Conservation (phyloP, 1,140 invertebrate genomes). For the Yoshiicerus persimilis region DNA sequence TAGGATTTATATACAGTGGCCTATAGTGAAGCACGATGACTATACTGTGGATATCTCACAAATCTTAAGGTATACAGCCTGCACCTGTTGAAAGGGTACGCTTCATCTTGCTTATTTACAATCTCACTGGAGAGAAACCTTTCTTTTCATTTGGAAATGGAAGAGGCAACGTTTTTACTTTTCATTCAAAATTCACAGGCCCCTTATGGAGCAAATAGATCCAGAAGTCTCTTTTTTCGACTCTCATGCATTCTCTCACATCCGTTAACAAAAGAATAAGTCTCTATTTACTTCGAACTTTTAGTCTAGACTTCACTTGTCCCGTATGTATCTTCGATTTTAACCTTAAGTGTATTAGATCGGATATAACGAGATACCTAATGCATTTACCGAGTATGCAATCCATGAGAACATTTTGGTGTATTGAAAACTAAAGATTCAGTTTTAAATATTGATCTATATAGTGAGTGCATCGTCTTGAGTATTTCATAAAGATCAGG, state of each 20-base stretch:
- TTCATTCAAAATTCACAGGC: constrained; percentile 26
- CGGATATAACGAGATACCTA: not conserved
- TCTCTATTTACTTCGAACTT: not conserved
- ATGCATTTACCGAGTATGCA: not conserved
- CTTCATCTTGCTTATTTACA: constrained; percentile 16
- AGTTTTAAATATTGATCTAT: too few species aligned
- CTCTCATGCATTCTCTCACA: not conserved
- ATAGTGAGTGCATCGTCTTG: too few species aligned
- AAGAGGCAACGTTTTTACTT: constrained; percentile 26
- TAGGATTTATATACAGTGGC: not conserved
- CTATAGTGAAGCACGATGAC: not conserved
- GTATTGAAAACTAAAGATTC: too few species aligned
- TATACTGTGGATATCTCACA: not conserved
- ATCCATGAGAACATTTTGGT: not conserved
- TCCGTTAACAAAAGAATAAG: not conserved
- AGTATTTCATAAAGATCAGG: too few species aligned
- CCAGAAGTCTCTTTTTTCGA: not conserved
- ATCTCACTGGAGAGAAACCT: not conserved
- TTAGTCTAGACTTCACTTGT: not conserved
- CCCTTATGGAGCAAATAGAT: not conserved
- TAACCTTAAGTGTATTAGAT: not conserved
- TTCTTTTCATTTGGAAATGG: constrained; percentile 23
- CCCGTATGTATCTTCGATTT: not conserved
- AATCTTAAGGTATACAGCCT: not conserved
- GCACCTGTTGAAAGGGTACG: constrained; percentile 30